Base-by-base conservation (phyloP, 1,140 invertebrate genomes). In the Homalodisca vitripennis region DNA sequence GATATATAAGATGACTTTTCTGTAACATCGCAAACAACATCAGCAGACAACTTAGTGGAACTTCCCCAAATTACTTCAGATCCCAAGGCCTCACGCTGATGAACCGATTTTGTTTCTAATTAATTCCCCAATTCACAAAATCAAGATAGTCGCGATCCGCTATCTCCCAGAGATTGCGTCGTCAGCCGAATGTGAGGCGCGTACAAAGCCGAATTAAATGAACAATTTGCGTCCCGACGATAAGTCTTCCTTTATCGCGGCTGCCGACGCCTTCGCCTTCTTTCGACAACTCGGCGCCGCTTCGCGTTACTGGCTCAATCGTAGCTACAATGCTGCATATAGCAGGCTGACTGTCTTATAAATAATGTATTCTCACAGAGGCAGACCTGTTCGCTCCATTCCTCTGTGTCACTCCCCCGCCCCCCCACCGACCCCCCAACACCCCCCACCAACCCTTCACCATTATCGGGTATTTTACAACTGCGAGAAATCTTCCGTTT, bases 401-500 rank as follows among this genome's bases (percentile, higher is more conserved):
- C 48, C 22, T 51, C 48, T 51, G 48, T 51, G 48, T 51, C 48
- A 51, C n/a, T 22, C 48, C 48, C 48, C 34, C 34, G 6, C 17
- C 34, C 34, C 34, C 34, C 34, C 34, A 10, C 34, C 34, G n/a
- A n/a, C n/a, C n/a, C n/a, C n/a, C n/a, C n/a, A n/a, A n/a, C n/a
- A n/a, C 34, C 34, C 6, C 3, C n/a, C 48, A 6, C 3, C 6
- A 14, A 14, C n/a, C 22, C 48, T 10, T 22, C 22, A n/a, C 48
- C 48, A 51, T 51, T 51, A 51, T 51, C 48, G 48, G 48, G 48
- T 51, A 51, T 51, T 51, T 51, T 51, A 51, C 48, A 51, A 51
- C 48, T 51, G 48, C 48, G 48, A 51, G 48, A 51, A 51, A 51
- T 51, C 48, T 51, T 51, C 48, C 48, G 48, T 51, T 51, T 51